A percentile compares a stretch with the other conserved stretches of the same genome.
These are phyloP conservation scores for Scomber colias DNA, from an alignment of 2,113 vertebrate species.

Conservation along the genomic window DNA sequence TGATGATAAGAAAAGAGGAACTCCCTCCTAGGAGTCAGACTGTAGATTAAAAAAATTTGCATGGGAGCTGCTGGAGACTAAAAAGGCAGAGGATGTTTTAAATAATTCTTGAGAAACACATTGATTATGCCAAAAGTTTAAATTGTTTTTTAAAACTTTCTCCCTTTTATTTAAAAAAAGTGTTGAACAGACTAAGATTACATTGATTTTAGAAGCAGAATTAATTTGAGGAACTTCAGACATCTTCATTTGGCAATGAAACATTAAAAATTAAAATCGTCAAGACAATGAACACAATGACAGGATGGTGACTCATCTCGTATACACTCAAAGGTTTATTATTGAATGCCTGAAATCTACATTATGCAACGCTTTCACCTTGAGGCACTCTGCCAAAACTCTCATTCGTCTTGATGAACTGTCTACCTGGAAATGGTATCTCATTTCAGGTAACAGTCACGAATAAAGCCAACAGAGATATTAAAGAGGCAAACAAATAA, in stretches of 20 bases:
- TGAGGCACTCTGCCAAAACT: constrained; percentile 35
- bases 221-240: no score
- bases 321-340: constrained; percentile 9
- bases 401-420: constrained; percentile 21
- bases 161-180: not conserved
- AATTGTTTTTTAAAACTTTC: not conserved
- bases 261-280: not conserved
- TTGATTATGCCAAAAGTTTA: no score
- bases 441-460: constrained; percentile 19
- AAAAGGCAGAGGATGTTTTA: not conserved
- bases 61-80: not conserved
- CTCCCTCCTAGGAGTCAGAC: not conserved
- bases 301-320: constrained; percentile 6
- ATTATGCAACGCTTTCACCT: constrained; percentile 42
- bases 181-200: no score
- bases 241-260: no score
- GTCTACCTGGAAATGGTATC: constrained; percentile 15
- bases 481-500: not conserved
- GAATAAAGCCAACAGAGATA: constrained; percentile 16
- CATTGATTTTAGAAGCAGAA: no score
- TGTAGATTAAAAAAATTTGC: not conserved
- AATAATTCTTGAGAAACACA: not conserved
- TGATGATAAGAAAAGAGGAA: constrained; percentile 19
- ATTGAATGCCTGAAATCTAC: constrained; percentile 1
- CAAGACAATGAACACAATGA: not conserved